Evolutionary conservation across 53 echinoderm and acorn worm genomes (phyloP).

Genomic region (Zoroaster sp.): DNA sequence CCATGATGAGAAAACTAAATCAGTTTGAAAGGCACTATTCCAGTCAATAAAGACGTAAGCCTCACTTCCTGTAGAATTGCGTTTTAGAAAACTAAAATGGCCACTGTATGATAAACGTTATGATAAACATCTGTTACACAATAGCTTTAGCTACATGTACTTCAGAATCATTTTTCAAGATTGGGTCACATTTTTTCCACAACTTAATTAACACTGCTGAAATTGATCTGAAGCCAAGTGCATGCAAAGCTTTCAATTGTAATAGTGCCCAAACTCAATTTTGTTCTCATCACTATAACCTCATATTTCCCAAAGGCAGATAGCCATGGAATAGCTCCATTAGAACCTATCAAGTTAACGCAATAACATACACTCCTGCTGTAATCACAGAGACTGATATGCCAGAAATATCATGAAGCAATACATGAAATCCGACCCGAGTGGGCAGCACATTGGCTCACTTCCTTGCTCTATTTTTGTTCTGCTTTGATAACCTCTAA

Average conservation of each 20-base stretch:
- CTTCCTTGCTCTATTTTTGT: not conserved
- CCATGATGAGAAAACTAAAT: no score
- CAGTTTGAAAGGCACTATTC: no score
- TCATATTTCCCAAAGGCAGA: slow-evolving; percentile 50
- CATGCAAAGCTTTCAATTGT: not conserved
- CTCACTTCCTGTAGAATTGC: no score
- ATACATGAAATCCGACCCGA: slow-evolving; percentile 24
- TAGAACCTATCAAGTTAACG: slow-evolving; percentile 40
- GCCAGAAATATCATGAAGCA: slow-evolving; percentile 11
- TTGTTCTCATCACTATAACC: not conserved
- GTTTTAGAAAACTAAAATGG: no score
- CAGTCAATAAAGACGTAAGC: no score
- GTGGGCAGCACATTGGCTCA: not conserved
- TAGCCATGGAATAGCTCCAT: slow-evolving; percentile 49
- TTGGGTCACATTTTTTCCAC: not conserved
- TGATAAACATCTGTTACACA: no score
- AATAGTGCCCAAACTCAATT: not conserved
- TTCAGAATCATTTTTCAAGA: not conserved
- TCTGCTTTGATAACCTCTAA: slow-evolving; percentile 24
- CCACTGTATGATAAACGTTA: no score
- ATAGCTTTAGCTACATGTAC: no score
- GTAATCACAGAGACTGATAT: slow-evolving; percentile 9
- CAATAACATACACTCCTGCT: slow-evolving; percentile 19
- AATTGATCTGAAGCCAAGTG: not conserved
- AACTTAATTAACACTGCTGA: not conserved